These are phyloP conservation scores for Sinotaia quadrata DNA, from an alignment of 2,888 invertebrate species.

Conservation along the genomic window DNA sequence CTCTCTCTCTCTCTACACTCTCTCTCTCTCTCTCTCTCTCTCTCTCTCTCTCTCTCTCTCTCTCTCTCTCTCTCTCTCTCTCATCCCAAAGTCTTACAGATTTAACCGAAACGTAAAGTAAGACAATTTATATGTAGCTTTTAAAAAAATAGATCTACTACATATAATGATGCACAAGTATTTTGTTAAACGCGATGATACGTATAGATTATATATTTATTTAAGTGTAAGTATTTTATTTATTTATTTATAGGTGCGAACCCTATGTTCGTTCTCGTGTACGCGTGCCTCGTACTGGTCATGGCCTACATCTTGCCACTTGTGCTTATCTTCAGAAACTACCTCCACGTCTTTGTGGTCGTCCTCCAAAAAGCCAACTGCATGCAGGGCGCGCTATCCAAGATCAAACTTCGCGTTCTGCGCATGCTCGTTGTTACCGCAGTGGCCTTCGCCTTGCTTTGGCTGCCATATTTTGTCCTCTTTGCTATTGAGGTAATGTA, in stretches of 20 bases:
- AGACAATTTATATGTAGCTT: no score
- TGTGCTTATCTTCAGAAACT: conserved; percentile 27
- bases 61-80: no score
- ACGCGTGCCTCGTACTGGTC: conserved; percentile 24
- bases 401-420: conserved; percentile 25
- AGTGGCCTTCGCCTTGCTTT: conserved; percentile 35
- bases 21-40: no score
- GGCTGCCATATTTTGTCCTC: conserved; percentile 39
- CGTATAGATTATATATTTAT: no score
- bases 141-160: no score
- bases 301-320: conserved; percentile 32
- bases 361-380: neutral
- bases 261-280: conserved; percentile 3
- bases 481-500: conserved; percentile 36
- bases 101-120: no score
- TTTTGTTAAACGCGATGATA: no score
- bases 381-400: neutral
- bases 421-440: conserved; percentile 24
- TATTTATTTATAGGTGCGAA: neutral
- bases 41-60: no score
- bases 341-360: conserved; percentile 20
- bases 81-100: no score
- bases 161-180: no score
- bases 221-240: no score
- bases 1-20: neutral